These are phyloP conservation scores for Penaeus indicus DNA, from an alignment of 1,140 invertebrate genomes.

Conservation along the genomic window DNA sequence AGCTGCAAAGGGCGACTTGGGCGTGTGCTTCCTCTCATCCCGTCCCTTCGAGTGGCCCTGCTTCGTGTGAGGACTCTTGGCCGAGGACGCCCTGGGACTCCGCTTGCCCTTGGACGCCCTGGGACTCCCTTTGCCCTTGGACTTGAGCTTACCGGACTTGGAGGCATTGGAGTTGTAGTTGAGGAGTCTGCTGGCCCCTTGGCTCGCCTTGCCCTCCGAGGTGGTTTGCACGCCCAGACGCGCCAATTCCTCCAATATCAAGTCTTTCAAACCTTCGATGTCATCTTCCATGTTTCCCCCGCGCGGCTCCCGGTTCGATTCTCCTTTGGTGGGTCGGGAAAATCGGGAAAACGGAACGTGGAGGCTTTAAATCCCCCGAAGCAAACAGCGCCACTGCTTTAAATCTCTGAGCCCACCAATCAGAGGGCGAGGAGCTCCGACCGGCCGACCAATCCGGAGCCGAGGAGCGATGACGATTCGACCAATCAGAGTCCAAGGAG, in stretches of 20 bases:
- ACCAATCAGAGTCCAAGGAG: too few species aligned
- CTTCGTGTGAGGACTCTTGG: constrained; percentile 22
- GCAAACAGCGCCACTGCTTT: background rate
- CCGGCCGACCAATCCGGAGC: too few species aligned
- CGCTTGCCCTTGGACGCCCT: constrained; percentile 13
- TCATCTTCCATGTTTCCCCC: constrained; percentile 49
- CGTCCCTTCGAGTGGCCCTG: background rate
- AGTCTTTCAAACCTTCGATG: constrained; percentile 53
- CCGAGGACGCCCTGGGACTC: background rate
- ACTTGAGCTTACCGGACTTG: constrained; percentile 40
- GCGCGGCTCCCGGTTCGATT: too few species aligned
- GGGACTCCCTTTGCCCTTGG: constrained; percentile 22
- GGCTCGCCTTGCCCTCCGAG: background rate
- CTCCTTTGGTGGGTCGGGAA: background rate
- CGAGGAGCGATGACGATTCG: too few species aligned
- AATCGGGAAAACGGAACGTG: background rate
- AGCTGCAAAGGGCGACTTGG: constrained; percentile 56
- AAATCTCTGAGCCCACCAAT: constrained; percentile 19
- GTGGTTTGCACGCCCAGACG: constrained; percentile 52
- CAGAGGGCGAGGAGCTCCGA: background rate
- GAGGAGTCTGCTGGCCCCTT: constrained; percentile 49
- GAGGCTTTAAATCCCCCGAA: background rate
- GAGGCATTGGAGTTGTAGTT: background rate
- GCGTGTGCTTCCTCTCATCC: constrained; percentile 47
- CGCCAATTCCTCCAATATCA: constrained; percentile 55